Evolutionary conservation across 2,113 vertebrate species (phyloP), one percentile per base, ranked within the genome.

Genomic region (Orientallactaga bullata): DNA sequence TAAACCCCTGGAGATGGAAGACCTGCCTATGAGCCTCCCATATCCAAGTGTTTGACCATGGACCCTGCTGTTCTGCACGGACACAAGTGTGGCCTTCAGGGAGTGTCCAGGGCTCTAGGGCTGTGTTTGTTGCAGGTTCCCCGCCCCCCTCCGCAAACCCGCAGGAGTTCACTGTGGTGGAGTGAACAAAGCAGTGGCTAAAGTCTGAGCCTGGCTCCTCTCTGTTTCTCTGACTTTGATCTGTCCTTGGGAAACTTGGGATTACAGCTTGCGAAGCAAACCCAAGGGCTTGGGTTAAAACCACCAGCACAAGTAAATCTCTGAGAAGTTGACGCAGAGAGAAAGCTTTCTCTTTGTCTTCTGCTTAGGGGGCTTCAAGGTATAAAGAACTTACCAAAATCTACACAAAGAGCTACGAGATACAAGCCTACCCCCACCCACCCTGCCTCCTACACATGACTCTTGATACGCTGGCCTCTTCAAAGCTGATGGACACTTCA

Each of bases 401-500:
- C 60, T 26, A 51, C 21, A 26, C 37, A 1, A 5, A 17, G 66
- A 39, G 51, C 79, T 16, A 3, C 1, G 3, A 9, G n/a, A 26
- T 1, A 21, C 2, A 16, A 74, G 30, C 66, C 69, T 4, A 21
- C 23, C 58, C 32, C 23, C 4, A 5, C 2, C 17, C 1, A 1
- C 24, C 55, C 26, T 5, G 1, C 6, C 23, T 55, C 15, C 58
- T 7, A 28, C 20, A 1, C 63, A 18, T 30, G 7, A 16, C 13
- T 15, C 16, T n/a, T 5, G 5, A 35, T 3, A 7, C 6, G 42
- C n/a, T 18, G 28, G 32, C 55, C 71, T 60, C 51, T 61, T 42
- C 9, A 26, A 1, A 1, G 10, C 65, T 17, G 0, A 6, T 0
- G 11, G 28, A 37, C 0, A 1, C 79, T 61, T 58, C 30, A n/a